Evolutionary conservation across 2,113 vertebrate species (phyloP).

Genomic region (Corydoras sp.): DNA sequence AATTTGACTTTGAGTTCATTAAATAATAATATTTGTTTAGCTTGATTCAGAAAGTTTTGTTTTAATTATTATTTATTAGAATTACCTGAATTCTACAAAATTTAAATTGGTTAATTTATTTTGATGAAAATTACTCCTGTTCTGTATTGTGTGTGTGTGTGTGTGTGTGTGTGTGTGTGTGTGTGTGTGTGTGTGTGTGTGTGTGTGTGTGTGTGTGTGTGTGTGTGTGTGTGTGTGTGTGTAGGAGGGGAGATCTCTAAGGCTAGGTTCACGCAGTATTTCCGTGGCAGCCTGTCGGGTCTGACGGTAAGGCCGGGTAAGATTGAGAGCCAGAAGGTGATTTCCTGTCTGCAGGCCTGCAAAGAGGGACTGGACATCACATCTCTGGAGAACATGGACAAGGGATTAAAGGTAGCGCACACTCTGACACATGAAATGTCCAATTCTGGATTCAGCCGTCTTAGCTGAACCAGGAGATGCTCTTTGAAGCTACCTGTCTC

Average conservation of each 20-base stretch:
- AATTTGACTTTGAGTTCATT: too few relatives aligned
- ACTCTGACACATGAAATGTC: not conserved
- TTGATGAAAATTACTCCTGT: too few relatives aligned
- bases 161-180: not conserved
- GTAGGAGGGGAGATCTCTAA: slow-evolving; percentile 90
- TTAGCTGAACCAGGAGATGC: not conserved
- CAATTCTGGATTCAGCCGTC: not conserved
- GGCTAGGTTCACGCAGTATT: slow-evolving; percentile 89
- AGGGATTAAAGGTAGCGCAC: slow-evolving; percentile 82
- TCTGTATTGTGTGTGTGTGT: too few relatives aligned
- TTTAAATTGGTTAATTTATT: too few relatives aligned
- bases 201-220: slow-evolving; percentile 20
- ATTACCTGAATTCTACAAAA: too few relatives aligned
- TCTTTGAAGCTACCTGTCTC: not conserved
- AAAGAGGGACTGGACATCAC: slow-evolving; percentile 97
- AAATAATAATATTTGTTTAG: too few relatives aligned
- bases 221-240: slow-evolving; percentile 63
- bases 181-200: slow-evolving; percentile 15
- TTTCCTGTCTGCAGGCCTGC: slow-evolving; percentile 96
- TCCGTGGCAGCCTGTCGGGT: slow-evolving; percentile 89
- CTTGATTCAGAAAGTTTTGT: too few relatives aligned
- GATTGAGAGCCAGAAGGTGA: slow-evolving; percentile 94
- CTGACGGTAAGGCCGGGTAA: slow-evolving; percentile 91
- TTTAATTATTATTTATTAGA: too few relatives aligned
- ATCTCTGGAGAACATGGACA: slow-evolving; percentile 86